Evolutionary conservation across 2,797 vertebrate genomes (phyloP), one percentile per base, ranked within the genome.

Genomic region (Lepus townsendii): DNA sequence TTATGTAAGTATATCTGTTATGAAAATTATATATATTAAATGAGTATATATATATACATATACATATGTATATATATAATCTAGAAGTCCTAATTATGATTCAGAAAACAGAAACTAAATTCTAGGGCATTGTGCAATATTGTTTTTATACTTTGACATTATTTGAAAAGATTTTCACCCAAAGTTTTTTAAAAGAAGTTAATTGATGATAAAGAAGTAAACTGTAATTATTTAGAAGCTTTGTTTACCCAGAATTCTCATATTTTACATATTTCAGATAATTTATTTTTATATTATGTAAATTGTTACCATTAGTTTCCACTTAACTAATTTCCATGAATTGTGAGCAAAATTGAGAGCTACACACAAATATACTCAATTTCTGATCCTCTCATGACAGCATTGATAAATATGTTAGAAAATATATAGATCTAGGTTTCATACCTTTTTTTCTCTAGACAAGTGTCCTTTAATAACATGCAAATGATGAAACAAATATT

Each of bases 381-480:
- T 24, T 94, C 24, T 79, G 65, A 88, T 27, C 0, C 27, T 79
- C 9, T 71, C 27, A 75, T 22, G 26, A 47, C 65, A 91, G 75
- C 42, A 20, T 5, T 75, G 83, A 86, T 86, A 88, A 95, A 9
- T 69, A 73, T 52, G 32, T 88, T 35, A 84, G 68, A 84, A 85
- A 79, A 71, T 14, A 69, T 13, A n/a, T 17, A 24, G 47, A 75
- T 60, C 8, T 20, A 42, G 30, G 24, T 72, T 83, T 69, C 78
- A 38, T 71, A 69, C 5, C 17, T 38, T 47, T n/a, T 63, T 69
- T 90, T 85, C 27, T 73, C 65, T 71, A 57, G 73, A 75, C 85
- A 79, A 57, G 2, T 93, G 16, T 62, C 22, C 54, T 73, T 78
- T 92, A 83, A 57, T 72, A 32, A 38, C 38, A 42, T 60, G 30